phyloP scores from a whole-genome alignment of 2,113 vertebrate species.

The Hypanus sabinus region DNA sequence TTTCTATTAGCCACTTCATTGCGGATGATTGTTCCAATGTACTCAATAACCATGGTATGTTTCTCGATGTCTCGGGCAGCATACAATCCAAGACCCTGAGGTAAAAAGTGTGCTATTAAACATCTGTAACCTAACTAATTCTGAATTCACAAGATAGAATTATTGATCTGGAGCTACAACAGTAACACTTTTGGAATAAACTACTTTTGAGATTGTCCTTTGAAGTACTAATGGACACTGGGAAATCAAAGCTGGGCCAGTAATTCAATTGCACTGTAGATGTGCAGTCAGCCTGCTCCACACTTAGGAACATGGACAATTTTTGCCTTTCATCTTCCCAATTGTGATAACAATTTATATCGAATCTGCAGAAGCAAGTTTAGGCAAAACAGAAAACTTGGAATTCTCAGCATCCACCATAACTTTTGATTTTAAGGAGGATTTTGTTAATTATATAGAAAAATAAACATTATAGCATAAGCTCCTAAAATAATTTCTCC shows the following conservation, averaged over 20 bases:
- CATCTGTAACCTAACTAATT: not conserved
- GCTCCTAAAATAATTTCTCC: not conserved
- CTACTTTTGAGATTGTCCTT: not conserved
- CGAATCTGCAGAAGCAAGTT: not conserved
- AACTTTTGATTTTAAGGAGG: not conserved
- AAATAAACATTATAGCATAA: too few relatives aligned
- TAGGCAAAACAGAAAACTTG: not conserved
- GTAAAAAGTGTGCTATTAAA: not conserved
- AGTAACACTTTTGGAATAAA: not conserved
- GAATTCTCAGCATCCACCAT: not conserved
- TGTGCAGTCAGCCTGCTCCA: not conserved
- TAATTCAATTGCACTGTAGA: not conserved
- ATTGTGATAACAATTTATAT: not conserved
- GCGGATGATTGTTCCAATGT: slow-evolving; percentile 92
- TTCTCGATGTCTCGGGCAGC: slow-evolving; percentile 96
- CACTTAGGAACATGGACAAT: not conserved
- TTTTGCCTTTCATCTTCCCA: not conserved
- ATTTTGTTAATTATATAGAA: not conserved
- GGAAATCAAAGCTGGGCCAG: not conserved
- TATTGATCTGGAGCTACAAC: not conserved
- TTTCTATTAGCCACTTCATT: slow-evolving; percentile 93
- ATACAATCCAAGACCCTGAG: slow-evolving; percentile 86
- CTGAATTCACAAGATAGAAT: not conserved
- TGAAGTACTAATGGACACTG: not conserved
- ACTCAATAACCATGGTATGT: slow-evolving; percentile 98